Percentiles rank a stretch among this genome's conserved stretches.
Evolutionary conservation across 2,888 invertebrate genomes (phyloP).

Genomic region (Boloria selene): DNA sequence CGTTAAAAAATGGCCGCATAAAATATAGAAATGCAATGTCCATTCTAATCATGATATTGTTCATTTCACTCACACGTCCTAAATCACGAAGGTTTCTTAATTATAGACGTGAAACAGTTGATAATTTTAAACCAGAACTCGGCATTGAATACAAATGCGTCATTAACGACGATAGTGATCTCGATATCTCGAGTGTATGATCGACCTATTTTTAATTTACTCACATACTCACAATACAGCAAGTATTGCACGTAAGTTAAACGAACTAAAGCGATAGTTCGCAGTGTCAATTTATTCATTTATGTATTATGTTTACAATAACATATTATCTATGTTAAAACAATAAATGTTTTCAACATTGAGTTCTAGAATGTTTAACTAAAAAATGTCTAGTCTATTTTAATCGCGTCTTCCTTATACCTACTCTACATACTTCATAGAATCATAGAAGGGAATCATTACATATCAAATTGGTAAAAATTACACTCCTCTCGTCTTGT

Average conservation of each 20-base stretch:
- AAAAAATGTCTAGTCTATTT: no score
- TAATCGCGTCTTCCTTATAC: no score
- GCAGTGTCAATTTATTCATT: not conserved
- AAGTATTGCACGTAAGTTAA: conserved; percentile 4
- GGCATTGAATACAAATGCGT: conserved; percentile 37
- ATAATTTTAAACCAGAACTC: conserved; percentile 37
- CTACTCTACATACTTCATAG: no score
- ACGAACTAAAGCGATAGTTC: conserved; percentile 1
- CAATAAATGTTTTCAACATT: no score
- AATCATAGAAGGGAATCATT: no score
- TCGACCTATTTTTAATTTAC: conserved; percentile 35
- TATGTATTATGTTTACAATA: not conserved
- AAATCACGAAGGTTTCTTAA: conserved; percentile 32
- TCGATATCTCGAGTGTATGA: conserved; percentile 34
- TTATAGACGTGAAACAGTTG: conserved; percentile 32
- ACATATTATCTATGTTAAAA: no score
- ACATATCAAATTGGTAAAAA: no score
- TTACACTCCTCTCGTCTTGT: no score
- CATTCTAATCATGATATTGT: conserved; percentile 4
- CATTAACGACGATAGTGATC: conserved; percentile 33
- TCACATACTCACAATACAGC: conserved; percentile 21
- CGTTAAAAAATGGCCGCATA: no score
- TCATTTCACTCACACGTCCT: conserved; percentile 17
- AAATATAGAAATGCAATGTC: not conserved
- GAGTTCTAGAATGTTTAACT: no score